These are phyloP conservation scores for Thumatha senex DNA, from an alignment of 2,888 invertebrate genomes.

Conservation along the genomic window DNA sequence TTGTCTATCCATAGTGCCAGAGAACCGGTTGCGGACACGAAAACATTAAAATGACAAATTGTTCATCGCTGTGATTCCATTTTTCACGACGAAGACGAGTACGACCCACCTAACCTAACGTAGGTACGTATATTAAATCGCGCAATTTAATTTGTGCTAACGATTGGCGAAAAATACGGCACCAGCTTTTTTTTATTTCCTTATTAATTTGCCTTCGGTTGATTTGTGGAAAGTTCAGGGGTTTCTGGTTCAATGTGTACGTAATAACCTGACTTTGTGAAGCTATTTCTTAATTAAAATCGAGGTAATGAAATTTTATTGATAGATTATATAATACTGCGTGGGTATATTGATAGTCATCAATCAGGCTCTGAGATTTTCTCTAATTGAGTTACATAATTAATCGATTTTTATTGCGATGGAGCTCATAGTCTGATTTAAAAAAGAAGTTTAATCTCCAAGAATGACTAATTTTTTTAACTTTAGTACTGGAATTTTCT, in stretches of 20 bases:
- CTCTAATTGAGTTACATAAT: too few relatives aligned
- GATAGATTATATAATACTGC: too few relatives aligned
- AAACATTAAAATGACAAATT: conserved; percentile 77
- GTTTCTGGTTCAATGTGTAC: conserved; percentile 15
- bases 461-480: too few relatives aligned
- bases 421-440: too few relatives aligned
- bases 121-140: conserved; percentile 53
- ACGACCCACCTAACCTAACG: conserved; percentile 30
- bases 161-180: conserved; percentile 44
- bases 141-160: conserved; percentile 50
- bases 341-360: too few relatives aligned
- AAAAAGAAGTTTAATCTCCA: too few relatives aligned
- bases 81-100: conserved; percentile 64
- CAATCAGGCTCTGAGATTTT: too few relatives aligned
- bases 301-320: conserved; percentile 13
- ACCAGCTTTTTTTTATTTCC: conserved; percentile 44
- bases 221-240: conserved; percentile 31
- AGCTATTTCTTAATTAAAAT: conserved; percentile 26
- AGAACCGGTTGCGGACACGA: conserved; percentile 56
- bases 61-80: conserved; percentile 67
- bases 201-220: conserved; percentile 38
- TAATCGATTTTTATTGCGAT: too few relatives aligned
- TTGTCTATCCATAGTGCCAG: conserved; percentile 59
- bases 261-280: conserved; percentile 19
- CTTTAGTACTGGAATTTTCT: too few relatives aligned